Evolutionary conservation across 2,888 invertebrate genomes (phyloP), one percentile per base, ranked within the genome.

Genomic region (Cotesia congregata): DNA sequence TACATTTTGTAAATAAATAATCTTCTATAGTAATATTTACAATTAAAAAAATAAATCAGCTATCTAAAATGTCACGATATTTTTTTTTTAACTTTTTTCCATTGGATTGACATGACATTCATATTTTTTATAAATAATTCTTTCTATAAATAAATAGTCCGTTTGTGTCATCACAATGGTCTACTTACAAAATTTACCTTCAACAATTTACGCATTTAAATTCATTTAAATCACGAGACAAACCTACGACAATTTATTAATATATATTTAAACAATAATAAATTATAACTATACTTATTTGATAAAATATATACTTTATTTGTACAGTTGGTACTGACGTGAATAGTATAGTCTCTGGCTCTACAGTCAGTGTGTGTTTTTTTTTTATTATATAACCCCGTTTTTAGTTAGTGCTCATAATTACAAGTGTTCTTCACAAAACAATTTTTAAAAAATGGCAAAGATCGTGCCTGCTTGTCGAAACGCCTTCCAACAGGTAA

Each of bases 401-500:
- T 62, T 62, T n/a, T 62, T 62, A 50, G 50, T 50, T 50, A 50
- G 50, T 50, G 50, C 50, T 50, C 12, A 4, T 62, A 62, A 20
- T 62, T 62, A 17, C 62, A 20, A 17, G n/a, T 62, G 6, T 62
- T 62, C 5, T 72, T 64, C 20, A 1, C 67, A 70, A 17, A 41
- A 7, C 65, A 70, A 72, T 71, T 67, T 62, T 77, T 70, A 40
- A 78, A 86, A 78, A 81, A 88, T 88, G 88, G 88, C 87, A 75
- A 86, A 84, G 30, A 82, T 88, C 75, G 80, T 83, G 70, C 86
- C 88, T 77, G 85, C 84, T 61, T 88, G 87, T 80, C 83, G 85
- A 83, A 87, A 84, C 83, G 85, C 80, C 60, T 79, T 88, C 41
- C 83, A 83, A 75, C 88, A 88, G 82, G 88, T 88, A 38, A 84